A percentile compares a stretch with the other conserved stretches of the same genome.
phyloP scores from a whole-genome alignment of 1,140 invertebrate species.

The Plectrocnemia conspersa region DNA sequence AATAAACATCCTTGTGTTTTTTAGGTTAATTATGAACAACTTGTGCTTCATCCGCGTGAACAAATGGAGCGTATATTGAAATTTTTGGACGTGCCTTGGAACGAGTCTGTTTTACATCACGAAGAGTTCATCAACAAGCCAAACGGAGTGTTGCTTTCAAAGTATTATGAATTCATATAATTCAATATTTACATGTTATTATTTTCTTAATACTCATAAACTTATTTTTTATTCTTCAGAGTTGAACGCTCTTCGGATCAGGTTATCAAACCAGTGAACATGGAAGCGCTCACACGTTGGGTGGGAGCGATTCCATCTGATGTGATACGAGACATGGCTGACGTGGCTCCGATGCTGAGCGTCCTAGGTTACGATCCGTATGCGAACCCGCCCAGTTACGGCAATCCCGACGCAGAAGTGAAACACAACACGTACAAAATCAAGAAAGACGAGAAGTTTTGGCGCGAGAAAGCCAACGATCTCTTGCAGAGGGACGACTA shows the following conservation, averaged over 20 bases:
- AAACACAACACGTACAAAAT: slow-evolving; percentile 70
- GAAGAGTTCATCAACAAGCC: slow-evolving; percentile 95
- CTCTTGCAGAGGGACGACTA: slow-evolving; percentile 39
- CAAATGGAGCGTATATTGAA: slow-evolving; percentile 87
- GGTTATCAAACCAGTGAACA: slow-evolving; percentile 96
- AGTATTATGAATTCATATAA: slow-evolving; percentile 57
- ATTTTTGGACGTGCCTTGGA: slow-evolving; percentile 93
- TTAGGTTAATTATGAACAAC: slow-evolving; percentile 87
- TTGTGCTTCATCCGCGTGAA: slow-evolving; percentile 87
- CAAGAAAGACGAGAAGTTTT: slow-evolving; percentile 51
- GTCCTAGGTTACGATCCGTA: slow-evolving; percentile 91
- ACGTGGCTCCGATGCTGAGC: slow-evolving; percentile 88
- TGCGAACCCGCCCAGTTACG: slow-evolving; percentile 90
- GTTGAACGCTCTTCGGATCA: slow-evolving; percentile 97
- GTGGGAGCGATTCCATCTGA: slow-evolving; percentile 88
- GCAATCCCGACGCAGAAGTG: slow-evolving; percentile 77
- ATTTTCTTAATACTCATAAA: not conserved
- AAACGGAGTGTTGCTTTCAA: slow-evolving; percentile 86
- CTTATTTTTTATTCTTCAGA: slow-evolving; percentile 52
- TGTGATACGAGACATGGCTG: slow-evolving; percentile 84
- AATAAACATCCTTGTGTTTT: slow-evolving; percentile 23
- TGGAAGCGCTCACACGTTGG: slow-evolving; percentile 96
- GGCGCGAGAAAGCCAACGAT: slow-evolving; percentile 54
- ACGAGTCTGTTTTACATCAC: slow-evolving; percentile 94
- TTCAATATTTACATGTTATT: slow-evolving; percentile 9